phyloP scores from a whole-genome alignment of 2,797 vertebrate genomes.

The Pteropus rufus region DNA sequence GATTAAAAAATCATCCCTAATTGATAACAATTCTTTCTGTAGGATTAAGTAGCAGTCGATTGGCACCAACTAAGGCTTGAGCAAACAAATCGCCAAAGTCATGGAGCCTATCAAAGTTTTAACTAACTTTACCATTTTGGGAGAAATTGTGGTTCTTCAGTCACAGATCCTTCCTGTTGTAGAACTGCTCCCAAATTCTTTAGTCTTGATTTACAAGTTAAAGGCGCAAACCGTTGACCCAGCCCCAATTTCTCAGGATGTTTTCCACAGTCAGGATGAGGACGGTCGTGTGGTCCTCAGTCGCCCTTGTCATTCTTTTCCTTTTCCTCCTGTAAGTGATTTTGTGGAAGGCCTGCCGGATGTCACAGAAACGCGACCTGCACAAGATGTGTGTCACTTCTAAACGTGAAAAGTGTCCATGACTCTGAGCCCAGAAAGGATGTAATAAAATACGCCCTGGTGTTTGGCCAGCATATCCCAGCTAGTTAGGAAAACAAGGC shows the following conservation, averaged over 20 bases:
- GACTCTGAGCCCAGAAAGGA: slow-evolving; percentile 54
- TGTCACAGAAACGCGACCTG: slow-evolving; percentile 55
- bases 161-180: neutral
- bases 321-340: slow-evolving; percentile 38
- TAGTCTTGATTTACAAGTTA: neutral
- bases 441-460: slow-evolving; percentile 57
- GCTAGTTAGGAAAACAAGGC: slow-evolving; percentile 60
- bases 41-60: neutral
- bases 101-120: neutral
- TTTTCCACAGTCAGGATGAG: slow-evolving; percentile 50
- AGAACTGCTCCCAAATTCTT: neutral
- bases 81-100: neutral
- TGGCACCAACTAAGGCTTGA: neutral
- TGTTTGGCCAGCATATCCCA: slow-evolving; percentile 59
- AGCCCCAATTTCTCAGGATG: slow-evolving; percentile 19
- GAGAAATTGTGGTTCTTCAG: neutral
- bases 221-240: neutral
- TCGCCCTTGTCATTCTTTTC: slow-evolving; percentile 22
- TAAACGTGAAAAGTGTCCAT: slow-evolving; percentile 4
- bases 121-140: neutral
- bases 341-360: slow-evolving; percentile 45
- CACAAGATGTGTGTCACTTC: slow-evolving; percentile 42
- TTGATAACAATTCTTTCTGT: neutral
- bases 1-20: neutral
- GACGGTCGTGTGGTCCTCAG: neutral